These are phyloP conservation scores for Frankliniella fusca DNA, from an alignment of 2,888 invertebrate genomes.

Conservation along the genomic window DNA sequence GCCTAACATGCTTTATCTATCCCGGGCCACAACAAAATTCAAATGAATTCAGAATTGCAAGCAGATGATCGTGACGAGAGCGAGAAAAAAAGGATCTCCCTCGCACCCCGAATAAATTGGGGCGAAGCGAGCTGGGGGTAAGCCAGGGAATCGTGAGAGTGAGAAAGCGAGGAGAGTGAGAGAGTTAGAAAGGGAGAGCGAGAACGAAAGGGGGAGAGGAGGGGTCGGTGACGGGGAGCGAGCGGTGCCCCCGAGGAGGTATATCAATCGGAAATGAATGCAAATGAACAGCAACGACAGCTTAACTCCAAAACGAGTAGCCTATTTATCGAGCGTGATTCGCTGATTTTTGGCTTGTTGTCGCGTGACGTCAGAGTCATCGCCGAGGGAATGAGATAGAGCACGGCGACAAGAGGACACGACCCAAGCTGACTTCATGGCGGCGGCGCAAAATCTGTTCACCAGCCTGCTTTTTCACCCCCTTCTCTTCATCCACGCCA, in stretches of 20 bases:
- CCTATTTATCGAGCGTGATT: no score
- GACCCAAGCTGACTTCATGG: neutral
- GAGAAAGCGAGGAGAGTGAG: neutral
- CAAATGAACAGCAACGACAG: no score
- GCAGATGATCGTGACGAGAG: conserved; percentile 13
- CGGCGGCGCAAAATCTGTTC: neutral
- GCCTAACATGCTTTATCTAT: conserved; percentile 25
- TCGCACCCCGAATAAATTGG: neutral
- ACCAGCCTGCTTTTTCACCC: neutral
- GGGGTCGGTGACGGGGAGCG: neutral
- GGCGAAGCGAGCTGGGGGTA: neutral
- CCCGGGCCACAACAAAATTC: conserved; percentile 24
- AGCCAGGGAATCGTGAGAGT: neutral
- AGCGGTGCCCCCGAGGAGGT: no score
- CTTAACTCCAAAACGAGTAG: no score
- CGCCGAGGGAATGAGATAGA: no score
- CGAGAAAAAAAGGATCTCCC: neutral
- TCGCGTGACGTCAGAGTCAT: no score
- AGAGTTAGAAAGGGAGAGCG: neutral
- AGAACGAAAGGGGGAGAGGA: neutral
- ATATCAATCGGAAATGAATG: no score
- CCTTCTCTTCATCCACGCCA: neutral
- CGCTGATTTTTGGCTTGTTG: no score
- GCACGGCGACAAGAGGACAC: no score
- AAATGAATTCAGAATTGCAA: conserved; percentile 25